Percentiles rank a stretch among this genome's conserved stretches.
phyloP scores from a whole-genome alignment of 2,797 vertebrate genomes.

The Crocodylus rhombifer region DNA sequence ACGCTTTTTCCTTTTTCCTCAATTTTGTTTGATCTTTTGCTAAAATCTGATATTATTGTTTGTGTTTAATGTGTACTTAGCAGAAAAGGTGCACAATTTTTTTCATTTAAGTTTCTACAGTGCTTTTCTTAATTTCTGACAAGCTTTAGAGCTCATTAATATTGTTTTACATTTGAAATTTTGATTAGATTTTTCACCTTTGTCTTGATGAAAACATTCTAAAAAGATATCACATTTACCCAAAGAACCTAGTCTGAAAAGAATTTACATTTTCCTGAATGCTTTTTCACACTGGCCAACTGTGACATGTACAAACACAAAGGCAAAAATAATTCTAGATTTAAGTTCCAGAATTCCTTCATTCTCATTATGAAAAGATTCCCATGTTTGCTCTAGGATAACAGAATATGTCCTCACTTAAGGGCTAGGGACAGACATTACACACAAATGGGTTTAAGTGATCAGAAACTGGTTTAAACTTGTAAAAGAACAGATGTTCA shows the following conservation, averaged over 20 bases:
- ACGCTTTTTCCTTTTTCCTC: neutral
- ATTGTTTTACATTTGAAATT: neutral
- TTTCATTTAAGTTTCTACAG: neutral
- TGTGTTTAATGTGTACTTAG: neutral
- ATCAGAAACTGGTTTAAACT: too few relatives aligned
- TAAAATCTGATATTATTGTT: neutral
- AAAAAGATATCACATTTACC: neutral
- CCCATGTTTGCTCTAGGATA: neutral
- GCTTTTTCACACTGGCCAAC: neutral
- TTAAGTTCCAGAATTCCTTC: neutral
- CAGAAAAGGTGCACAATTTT: neutral
- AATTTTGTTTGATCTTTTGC: neutral
- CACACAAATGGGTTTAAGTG: too few relatives aligned
- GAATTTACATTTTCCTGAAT: neutral
- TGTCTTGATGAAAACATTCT: neutral
- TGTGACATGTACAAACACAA: neutral
- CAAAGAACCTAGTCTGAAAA: neutral
- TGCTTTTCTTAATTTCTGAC: too few relatives aligned
- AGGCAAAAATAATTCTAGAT: neutral
- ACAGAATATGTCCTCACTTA: neutral
- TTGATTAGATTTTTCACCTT: neutral
- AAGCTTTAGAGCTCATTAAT: too few relatives aligned
- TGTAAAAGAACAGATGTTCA: too few relatives aligned
- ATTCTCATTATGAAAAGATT: neutral
- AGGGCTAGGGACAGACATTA: neutral